Conservation (phyloP, 2,888 invertebrate species). For the Cephus sareptanus region DNA sequence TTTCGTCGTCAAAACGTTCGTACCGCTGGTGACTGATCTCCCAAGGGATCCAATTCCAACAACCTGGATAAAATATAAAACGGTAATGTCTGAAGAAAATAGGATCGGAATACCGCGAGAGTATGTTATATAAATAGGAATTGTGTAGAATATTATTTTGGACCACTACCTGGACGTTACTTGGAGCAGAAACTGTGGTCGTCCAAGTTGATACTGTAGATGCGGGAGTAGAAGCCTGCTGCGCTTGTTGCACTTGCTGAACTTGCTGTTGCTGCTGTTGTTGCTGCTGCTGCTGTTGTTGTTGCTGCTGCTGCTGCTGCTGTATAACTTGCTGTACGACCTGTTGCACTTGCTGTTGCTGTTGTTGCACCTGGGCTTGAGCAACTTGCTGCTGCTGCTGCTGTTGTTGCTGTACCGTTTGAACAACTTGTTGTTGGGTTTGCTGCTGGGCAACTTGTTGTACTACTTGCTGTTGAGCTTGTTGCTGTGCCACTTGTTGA, state of each 20-base stretch:
- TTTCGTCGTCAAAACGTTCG: conserved; percentile 60
- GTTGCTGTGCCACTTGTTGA: conserved; percentile 43
- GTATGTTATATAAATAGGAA: not conserved
- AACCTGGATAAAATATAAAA: conserved; percentile 37
- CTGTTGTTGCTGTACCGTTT: conserved; percentile 36
- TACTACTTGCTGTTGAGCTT: conserved; percentile 42
- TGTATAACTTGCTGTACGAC: conserved; percentile 30
- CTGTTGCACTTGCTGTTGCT: conserved; percentile 41
- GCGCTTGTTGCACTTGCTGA: conserved; percentile 62
- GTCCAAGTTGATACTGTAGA: conserved; percentile 61
- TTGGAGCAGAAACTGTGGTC: conserved; percentile 58
- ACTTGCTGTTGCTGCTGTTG: conserved; percentile 55
- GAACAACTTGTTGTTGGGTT: conserved; percentile 47
- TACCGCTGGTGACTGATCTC: conserved; percentile 44
- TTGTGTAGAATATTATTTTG: not conserved
- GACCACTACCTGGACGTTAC: conserved; percentile 58
- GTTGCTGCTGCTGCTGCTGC: conserved; percentile 33
- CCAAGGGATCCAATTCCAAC: conserved; percentile 58
- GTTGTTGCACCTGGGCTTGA: conserved; percentile 45
- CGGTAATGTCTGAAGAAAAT: not conserved
- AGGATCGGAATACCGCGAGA: not conserved
- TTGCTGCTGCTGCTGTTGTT: conserved; percentile 40
- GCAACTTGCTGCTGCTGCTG: conserved; percentile 41
- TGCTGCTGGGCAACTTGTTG: conserved; percentile 50
- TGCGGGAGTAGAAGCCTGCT: conserved; percentile 59